phyloP scores from a whole-genome alignment of 2,888 invertebrate genomes.

The Tachina fera region DNA sequence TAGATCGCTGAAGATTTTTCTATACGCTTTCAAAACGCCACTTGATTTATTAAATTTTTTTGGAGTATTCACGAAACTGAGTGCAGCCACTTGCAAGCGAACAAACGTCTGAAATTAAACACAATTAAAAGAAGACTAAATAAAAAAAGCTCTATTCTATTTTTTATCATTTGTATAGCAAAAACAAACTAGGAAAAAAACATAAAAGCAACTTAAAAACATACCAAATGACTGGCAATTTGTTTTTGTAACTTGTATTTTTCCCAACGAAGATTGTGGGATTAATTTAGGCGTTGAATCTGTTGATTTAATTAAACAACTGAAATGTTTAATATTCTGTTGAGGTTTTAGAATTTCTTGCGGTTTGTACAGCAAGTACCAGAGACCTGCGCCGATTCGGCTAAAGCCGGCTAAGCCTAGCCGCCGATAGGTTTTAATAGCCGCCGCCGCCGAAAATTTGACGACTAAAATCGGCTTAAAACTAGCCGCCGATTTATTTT shows the following conservation, averaged over 20 bases:
- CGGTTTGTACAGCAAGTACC: neutral
- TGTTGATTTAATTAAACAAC: conserved; percentile 21
- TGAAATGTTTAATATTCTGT: conserved; percentile 51
- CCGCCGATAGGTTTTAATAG: no score
- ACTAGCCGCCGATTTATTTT: no score
- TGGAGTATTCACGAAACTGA: conserved; percentile 23
- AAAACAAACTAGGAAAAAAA: neutral
- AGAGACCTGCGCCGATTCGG: no score
- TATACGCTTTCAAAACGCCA: neutral
- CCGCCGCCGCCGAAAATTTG: no score
- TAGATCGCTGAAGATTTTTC: neutral
- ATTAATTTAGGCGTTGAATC: conserved; percentile 1
- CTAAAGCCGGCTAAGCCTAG: no score
- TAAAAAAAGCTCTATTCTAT: conserved; percentile 30
- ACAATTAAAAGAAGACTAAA: conserved; percentile 22
- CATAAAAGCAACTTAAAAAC: neutral
- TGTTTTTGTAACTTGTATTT: conserved; percentile 5
- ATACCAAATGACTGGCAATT: conserved; percentile 19
- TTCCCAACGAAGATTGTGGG: neutral
- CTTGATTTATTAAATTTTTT: neutral
- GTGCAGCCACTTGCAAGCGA: neutral
- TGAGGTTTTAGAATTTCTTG: conserved; percentile 15
- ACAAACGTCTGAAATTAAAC: conserved; percentile 31
- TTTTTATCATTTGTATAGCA: neutral
- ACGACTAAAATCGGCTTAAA: no score